phyloP scores from a whole-genome alignment of 30 jellyfish, hydroid and myxozoan genomes.

The Turritopsis rubra region DNA sequence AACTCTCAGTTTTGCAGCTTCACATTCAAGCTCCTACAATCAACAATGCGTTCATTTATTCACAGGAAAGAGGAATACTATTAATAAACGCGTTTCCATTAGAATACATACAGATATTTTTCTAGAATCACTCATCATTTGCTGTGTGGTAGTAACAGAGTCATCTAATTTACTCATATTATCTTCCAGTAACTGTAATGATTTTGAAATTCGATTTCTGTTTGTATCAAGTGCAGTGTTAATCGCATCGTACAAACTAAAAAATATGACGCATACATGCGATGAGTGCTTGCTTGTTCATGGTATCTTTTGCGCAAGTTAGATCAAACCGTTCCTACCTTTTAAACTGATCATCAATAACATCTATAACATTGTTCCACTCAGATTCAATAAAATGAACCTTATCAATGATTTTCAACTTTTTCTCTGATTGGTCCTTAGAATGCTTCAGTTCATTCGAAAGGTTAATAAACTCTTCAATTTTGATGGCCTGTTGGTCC shows the following conservation, averaged over 20 bases:
- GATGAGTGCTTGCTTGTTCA: neutral
- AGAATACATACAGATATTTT: neutral
- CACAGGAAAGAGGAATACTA: neutral
- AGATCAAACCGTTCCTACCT: constrained; percentile 4
- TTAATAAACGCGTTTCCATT: neutral
- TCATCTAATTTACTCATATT: neutral
- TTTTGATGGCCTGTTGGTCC: constrained; percentile 15
- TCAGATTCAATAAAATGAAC: neutral
- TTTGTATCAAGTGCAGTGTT: constrained; percentile 5
- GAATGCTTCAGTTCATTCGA: constrained; percentile 4
- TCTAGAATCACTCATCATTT: neutral
- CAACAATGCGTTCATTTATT: neutral
- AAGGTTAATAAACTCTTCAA: neutral
- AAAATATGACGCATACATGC: too few relatives aligned
- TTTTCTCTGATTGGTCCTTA: neutral
- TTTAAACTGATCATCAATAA: constrained; percentile 19
- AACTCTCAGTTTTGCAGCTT: constrained; percentile 8
- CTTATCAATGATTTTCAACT: neutral
- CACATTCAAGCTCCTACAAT: constrained; percentile 19
- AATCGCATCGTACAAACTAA: constrained; percentile 25
- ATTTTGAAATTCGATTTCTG: neutral
- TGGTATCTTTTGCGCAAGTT: neutral
- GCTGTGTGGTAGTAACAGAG: neutral
- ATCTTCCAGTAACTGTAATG: neutral
- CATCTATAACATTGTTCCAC: constrained; percentile 23